Percentiles rank a stretch among this genome's conserved stretches.
Evolutionary conservation across 1,140 invertebrate species (phyloP).

Genomic region (Pseudomyrmex cubaensis): DNA sequence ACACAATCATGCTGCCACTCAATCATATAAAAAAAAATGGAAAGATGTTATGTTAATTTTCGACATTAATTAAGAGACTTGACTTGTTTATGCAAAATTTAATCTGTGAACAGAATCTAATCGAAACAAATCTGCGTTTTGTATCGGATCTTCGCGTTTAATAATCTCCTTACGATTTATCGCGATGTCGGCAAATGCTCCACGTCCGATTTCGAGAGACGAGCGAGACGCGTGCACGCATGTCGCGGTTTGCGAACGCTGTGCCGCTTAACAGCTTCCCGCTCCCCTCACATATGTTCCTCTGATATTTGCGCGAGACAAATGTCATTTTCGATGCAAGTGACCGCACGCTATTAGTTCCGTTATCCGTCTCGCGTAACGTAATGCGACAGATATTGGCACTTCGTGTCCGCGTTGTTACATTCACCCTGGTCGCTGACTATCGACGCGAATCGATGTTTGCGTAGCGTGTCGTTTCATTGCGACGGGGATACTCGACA

Average conservation of each 20-base stretch:
- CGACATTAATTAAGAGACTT: not conserved
- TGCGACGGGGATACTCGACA: conserved; percentile 21
- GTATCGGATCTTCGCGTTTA: not conserved
- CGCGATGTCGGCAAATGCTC: not conserved
- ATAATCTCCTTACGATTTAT: conserved; percentile 27
- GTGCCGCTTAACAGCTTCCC: not conserved
- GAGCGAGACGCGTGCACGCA: not conserved
- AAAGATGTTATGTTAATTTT: not conserved
- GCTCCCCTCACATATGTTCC: not conserved
- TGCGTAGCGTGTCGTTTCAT: conserved; percentile 12
- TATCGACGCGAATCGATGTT: conserved; percentile 29
- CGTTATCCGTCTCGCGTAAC: conserved; percentile 29
- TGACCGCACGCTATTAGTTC: conserved; percentile 29
- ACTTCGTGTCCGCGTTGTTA: not conserved
- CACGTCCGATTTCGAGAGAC: not conserved
- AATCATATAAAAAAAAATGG: not conserved
- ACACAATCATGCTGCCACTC: not conserved
- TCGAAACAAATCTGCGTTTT: not conserved
- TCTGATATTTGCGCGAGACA: conserved; percentile 22
- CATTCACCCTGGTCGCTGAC: not conserved
- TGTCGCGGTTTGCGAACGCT: not conserved
- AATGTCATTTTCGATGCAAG: not conserved
- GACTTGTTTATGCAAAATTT: not conserved
- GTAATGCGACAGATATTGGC: conserved; percentile 13
- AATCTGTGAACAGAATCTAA: not conserved